Evolutionary conservation across 2,797 vertebrate species (phyloP).

Genomic region (Cottoperca gobio): DNA sequence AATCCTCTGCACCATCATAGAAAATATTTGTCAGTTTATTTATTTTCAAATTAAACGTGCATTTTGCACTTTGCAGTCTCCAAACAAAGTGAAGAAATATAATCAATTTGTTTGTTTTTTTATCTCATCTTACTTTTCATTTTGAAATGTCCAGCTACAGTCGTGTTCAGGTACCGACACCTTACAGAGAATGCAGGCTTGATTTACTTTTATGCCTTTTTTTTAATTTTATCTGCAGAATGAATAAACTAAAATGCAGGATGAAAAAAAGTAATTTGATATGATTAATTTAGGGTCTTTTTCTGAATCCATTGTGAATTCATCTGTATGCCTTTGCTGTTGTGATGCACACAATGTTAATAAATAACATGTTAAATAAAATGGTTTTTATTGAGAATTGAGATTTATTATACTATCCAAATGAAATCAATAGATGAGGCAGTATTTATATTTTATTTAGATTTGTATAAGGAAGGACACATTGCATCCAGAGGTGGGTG

Average conservation of each 20-base stretch:
- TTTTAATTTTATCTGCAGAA: conserved; percentile 23
- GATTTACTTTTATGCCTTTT: not conserved
- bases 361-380: conserved; percentile 24
- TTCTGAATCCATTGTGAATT: conserved; percentile 16
- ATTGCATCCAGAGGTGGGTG: conserved; percentile 57
- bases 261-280: not conserved
- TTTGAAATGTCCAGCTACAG: not conserved
- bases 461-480: not conserved
- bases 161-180: not conserved
- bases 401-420: not conserved
- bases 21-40: not conserved
- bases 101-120: not conserved
- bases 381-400: not conserved
- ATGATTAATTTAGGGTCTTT: not conserved
- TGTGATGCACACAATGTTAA: not conserved
- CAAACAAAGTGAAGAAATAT: conserved; percentile 1
- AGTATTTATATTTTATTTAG: not conserved
- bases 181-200: not conserved
- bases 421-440: not conserved
- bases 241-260: conserved; percentile 21
- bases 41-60: conserved; percentile 1
- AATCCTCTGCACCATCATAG: not conserved
- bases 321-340: conserved; percentile 9
- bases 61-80: conserved; percentile 10
- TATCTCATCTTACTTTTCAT: not conserved